Evolutionary conservation across 37 sponge, comb jelly and placozoan species (phyloP), one percentile per base, ranked within the genome.

Genomic region (Agelas oroides): DNA sequence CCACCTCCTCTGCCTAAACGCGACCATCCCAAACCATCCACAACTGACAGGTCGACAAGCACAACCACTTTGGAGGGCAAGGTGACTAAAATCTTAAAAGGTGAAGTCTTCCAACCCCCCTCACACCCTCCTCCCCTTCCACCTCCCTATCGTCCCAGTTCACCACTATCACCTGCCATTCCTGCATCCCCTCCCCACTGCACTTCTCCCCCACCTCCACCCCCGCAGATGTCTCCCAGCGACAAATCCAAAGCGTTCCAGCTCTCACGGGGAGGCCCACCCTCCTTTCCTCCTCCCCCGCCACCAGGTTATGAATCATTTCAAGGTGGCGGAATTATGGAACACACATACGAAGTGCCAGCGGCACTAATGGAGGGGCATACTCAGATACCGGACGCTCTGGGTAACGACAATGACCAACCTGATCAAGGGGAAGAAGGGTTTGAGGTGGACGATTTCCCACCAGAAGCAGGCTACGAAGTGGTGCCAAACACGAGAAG

Each of bases 251-350:
- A 40, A 35, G 2, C 37, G 19, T 1, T 39, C 32, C 3, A 8
- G 8, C 46, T 46, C 17, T n/a, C 38, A 35, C 23, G 58, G 0
- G 53, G 64, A 34, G 27, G 70, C 8, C 70, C 81, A 11, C 81
- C 81, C 0, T 41, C 69, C 6, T 80, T 68, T 27, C 70, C 70
- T 14, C 81, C 81, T 21, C 81, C 81, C 16, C 81, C 70, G 0
- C 81, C 81, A 20, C 81, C 81, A 15, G 15, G 37, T 16, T 31
- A 5, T 19, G 34, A 67, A 64, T 23, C 11, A n/a, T n/a, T n/a
- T n/a, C n/a, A n/a, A 8, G 46, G 8, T 12, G 46, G 46, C 46
- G 46, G 46, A 3, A 46, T 46, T 8, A 8, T 46, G 46, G 46
- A 46, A 3, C 46, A 46, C 46, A 46, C 46, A 46, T 46, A 46